Base-by-base conservation (phyloP, 2,888 invertebrate species). In the Lasioglossum leucozonium region DNA sequence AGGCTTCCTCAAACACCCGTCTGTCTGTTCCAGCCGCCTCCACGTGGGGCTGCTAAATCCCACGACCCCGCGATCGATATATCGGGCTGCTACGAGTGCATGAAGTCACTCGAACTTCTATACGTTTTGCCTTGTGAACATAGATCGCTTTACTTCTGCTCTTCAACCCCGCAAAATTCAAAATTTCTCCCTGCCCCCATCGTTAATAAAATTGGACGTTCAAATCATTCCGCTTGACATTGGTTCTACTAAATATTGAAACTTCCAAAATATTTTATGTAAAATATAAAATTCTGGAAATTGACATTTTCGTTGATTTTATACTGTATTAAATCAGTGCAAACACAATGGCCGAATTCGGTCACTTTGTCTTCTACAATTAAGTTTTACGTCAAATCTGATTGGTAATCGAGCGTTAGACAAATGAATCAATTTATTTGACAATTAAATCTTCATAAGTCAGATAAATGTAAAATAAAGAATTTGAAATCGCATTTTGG, bases 61-160 rank as follows among this genome's bases (percentile, higher is more conserved):
- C 84, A 87, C 84, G 87, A 88, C 77, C 72, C 58, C 55, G 72
- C 79, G 77, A 88, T 88, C 90, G 90, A 91, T 91, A 85, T 84
- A 84, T 82, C 47, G 83, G 80, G 44, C 51, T 76, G 87, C 84
- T 65, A 86, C 72, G 87, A 85, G 79, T 86, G 80, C 76, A 81
- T 81, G 85, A 88, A 79, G 58, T 79, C 81, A 69, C 78, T 55
- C 82, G 85, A 87, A 34, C 62, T 62, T 62, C 18, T 18, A 16
- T 16, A 62, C 30, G 30, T 77, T 86, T 82, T 75, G 84, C 81
- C 82, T 67, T 82, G 80, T 82, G 75, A 79, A 62, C 83, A 72
- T 81, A 74, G 81, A 51, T 55, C 58, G 47, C 18, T 51, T 67
- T 69, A 58, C n/a, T 42, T 69, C 69, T 42, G 13, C 72, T n/a